Conservation (phyloP, 2,113 vertebrate species). For the Gallinago undulata region DNA sequence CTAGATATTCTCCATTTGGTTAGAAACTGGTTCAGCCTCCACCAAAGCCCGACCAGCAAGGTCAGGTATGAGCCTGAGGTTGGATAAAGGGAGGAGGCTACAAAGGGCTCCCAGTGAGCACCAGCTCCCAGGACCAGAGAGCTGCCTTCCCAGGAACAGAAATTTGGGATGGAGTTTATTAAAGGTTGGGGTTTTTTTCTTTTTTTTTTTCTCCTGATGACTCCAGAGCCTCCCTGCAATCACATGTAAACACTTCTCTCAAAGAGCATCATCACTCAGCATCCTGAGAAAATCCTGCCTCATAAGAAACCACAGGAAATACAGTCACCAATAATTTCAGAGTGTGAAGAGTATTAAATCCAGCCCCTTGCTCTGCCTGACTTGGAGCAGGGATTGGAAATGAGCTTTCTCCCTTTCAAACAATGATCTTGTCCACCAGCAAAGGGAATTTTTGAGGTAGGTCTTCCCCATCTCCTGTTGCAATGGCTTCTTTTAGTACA, state of each 20-base stretch:
- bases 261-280: background rate
- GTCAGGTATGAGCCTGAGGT: background rate
- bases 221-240: background rate
- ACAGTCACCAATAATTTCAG: background rate
- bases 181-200: background rate
- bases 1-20: background rate
- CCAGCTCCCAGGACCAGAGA: background rate
- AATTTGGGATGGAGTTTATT: background rate
- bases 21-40: background rate
- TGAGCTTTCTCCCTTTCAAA: background rate
- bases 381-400: background rate
- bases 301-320: background rate
- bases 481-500: background rate
- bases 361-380: background rate
- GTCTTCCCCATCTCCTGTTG: background rate
- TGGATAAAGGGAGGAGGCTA: background rate
- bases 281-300: background rate
- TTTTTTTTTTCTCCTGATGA: background rate
- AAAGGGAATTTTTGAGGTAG: background rate
- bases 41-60: background rate
- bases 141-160: background rate
- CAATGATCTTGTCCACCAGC: background rate
- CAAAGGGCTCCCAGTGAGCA: background rate
- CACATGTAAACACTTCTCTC: background rate
- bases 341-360: background rate